Percentiles rank a stretch among this genome's conserved stretches.
Conservation (phyloP, 2,113 vertebrate genomes). For the Cyanistes caeruleus region DNA sequence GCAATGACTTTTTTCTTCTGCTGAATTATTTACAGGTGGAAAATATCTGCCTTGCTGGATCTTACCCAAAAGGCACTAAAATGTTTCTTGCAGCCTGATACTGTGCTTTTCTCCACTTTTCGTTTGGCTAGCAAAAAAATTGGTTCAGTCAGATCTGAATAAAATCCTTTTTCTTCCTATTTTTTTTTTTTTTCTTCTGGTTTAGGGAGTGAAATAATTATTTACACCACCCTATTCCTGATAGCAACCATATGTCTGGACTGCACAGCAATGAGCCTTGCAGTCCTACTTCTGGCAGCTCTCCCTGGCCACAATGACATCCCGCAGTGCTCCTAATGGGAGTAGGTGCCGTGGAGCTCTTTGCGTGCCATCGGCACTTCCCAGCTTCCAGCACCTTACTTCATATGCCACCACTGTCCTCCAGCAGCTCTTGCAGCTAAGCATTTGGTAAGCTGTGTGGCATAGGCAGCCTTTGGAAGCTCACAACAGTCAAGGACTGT, state of each 20-base stretch:
- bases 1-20: constrained; percentile 14
- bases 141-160: background rate
- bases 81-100: background rate
- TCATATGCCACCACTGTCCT: background rate
- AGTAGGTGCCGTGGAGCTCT: background rate
- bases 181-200: background rate
- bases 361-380: background rate
- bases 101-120: background rate
- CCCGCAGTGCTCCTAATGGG: background rate
- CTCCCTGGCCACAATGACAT: constrained; percentile 32
- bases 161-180: background rate
- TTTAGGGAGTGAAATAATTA: constrained; percentile 49
- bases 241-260: constrained; percentile 65
- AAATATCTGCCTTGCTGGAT: constrained; percentile 44
- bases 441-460: background rate
- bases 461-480: background rate
- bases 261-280: constrained; percentile 22
- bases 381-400: background rate
- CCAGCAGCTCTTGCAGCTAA: background rate
- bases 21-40: constrained; percentile 71
- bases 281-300: constrained; percentile 41
- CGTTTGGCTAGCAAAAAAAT: constrained; percentile 1
- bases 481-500: background rate
- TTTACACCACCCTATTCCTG: constrained; percentile 29
- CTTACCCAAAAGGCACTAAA: constrained; percentile 45